Conservation (phyloP, 1,140 invertebrate genomes). For the Drosophila auraria region DNA sequence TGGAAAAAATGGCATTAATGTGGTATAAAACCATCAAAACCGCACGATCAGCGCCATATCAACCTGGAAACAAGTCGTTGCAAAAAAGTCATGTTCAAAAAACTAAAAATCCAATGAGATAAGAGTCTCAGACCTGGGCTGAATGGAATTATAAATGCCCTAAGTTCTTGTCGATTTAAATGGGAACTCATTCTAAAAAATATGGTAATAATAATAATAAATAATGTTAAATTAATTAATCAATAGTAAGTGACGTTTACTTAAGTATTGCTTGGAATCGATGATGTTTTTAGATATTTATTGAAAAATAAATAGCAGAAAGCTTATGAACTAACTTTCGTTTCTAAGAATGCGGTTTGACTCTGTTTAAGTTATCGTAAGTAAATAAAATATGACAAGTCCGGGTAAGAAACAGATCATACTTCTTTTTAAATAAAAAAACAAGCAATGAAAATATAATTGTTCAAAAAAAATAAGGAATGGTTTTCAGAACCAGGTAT, state of each 20-base stretch:
- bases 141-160: constrained; percentile 5
- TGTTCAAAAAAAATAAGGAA: neutral
- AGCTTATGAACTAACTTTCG: neutral
- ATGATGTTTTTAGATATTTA: no score
- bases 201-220: no score
- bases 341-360: neutral
- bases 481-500: neutral
- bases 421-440: no score
- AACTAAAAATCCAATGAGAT: constrained; percentile 17
- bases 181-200: no score
- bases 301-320: neutral
- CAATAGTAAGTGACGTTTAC: neutral
- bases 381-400: no score
- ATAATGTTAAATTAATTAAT: no score
- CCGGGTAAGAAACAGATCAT: no score
- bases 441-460: no score
- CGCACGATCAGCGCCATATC: constrained; percentile 74
- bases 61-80: constrained; percentile 42
- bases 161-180: neutral
- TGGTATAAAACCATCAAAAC: constrained; percentile 67
- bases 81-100: constrained; percentile 13
- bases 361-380: neutral
- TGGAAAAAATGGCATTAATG: constrained; percentile 37
- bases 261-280: neutral
- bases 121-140: neutral